phyloP scores from a whole-genome alignment of 2,113 vertebrate species.

The Rhinolophus ferrumequinum region DNA sequence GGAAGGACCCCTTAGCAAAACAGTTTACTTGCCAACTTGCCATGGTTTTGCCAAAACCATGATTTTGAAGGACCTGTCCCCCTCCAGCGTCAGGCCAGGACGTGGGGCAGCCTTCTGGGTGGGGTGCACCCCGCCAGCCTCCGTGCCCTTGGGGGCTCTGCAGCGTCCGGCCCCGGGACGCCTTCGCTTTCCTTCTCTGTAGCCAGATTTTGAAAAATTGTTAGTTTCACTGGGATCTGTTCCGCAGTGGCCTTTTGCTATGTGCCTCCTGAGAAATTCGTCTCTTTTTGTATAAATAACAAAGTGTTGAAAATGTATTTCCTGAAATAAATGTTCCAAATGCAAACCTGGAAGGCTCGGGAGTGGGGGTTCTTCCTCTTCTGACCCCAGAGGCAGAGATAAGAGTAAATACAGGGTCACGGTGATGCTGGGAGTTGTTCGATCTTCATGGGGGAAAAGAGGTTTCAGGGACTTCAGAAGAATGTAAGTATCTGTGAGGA shows the following conservation, averaged over 20 bases:
- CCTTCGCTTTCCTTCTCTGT: slow-evolving; percentile 78
- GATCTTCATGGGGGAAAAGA: not conserved
- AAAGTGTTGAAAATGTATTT: slow-evolving; percentile 94
- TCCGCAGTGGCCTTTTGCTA: slow-evolving; percentile 84
- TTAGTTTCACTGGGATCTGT: slow-evolving; percentile 69
- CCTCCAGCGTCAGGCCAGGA: slow-evolving; percentile 68
- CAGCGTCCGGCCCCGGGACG: slow-evolving; percentile 53
- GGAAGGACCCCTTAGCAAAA: slow-evolving; percentile 50
- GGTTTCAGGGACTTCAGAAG: fast-evolving
- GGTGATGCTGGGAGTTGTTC: not conserved
- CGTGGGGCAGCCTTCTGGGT: not conserved
- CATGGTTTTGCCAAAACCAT: slow-evolving; percentile 86
- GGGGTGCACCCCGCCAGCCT: slow-evolving; percentile 53
- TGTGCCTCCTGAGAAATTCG: slow-evolving; percentile 90
- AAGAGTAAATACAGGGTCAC: fast-evolving
- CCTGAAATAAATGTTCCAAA: slow-evolving; percentile 97
- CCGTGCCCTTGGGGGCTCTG: not conserved
- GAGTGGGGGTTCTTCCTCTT: not conserved
- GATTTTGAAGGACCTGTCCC: slow-evolving; percentile 57
- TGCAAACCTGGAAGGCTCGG: slow-evolving; percentile 72
- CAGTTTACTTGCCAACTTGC: slow-evolving; percentile 85
- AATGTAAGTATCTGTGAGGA: fast-evolving
- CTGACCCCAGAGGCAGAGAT: fast-evolving
- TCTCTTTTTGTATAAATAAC: slow-evolving; percentile 93
- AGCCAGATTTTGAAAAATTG: slow-evolving; percentile 66